Conservation (phyloP, 1,140 invertebrate genomes). For the roundworm (Caenorhabditis elegans) region WBcel235 BX284603.4:11819501-11820000, state of each 20-base stretch:
- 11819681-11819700: background rate
- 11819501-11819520: constrained; percentile 39
- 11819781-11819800: background rate
- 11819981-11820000: no score
- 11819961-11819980: no score
- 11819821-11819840: constrained; percentile 24
- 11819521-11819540: constrained; percentile 4
- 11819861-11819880: constrained; percentile 42
- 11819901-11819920: constrained; percentile 4
- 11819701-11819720: constrained; percentile 43
- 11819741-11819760: background rate
- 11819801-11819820: background rate
- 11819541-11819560: constrained; percentile 36
- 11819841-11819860: constrained; percentile 40
- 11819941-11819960: no score
- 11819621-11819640: background rate
- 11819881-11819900: constrained; percentile 37
- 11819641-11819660: background rate
- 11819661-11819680: background rate
- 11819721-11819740: background rate
- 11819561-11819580: background rate
- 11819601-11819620: background rate
- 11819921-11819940: constrained; percentile 17
- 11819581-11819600: constrained; percentile 37
- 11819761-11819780: background rate